Evolutionary conservation across 92 coral and sea anemone species (phyloP).

Genomic region (Porites lobata): DNA sequence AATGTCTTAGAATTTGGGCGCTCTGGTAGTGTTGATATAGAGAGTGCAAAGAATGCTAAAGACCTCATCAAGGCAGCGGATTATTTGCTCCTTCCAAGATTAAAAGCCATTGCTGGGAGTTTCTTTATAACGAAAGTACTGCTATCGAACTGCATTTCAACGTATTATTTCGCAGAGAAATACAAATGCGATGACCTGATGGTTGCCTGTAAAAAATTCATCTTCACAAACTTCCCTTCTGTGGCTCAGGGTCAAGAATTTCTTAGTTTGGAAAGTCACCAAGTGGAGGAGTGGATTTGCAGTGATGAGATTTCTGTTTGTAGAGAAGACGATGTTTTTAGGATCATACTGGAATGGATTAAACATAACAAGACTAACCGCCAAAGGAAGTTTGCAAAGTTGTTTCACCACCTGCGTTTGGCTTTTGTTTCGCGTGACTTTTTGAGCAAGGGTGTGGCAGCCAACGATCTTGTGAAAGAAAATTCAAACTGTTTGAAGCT

Average conservation of each 20-base stretch:
- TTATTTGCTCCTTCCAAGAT: not conserved
- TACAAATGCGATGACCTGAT: not conserved
- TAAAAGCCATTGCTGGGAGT: not conserved
- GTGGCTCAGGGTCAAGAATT: not conserved
- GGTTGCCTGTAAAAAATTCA: not conserved
- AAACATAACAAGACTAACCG: not conserved
- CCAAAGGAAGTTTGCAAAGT: not conserved
- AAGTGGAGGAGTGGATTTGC: conserved; percentile 9
- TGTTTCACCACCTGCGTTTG: conserved; percentile 10
- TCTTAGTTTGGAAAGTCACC: not conserved
- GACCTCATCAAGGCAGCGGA: not conserved
- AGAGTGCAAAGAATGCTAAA: not conserved
- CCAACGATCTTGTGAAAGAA: not conserved
- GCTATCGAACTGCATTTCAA: not conserved
- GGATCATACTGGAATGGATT: not conserved
- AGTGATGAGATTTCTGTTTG: not conserved
- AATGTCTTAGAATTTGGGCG: not conserved
- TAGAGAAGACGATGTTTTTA: conserved; percentile 1
- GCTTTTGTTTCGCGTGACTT: not conserved
- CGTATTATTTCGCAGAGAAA: not conserved
- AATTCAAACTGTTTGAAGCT: not conserved
- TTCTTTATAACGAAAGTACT: not conserved
- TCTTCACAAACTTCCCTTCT: not conserved
- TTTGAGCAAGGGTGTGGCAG: not conserved
- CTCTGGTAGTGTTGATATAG: not conserved